Percentiles rank a stretch among this genome's conserved stretches.
Evolutionary conservation across 1,140 invertebrate species (phyloP).

Genomic region (Caenorhabditis elegans): WBcel235 BX284602.5:5870501-5871000

Average conservation of each 20-base stretch:
- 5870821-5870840: slow-evolving; percentile 8
- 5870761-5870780: background rate
- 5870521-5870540: slow-evolving; percentile 21
- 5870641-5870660: background rate
- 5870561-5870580: background rate
- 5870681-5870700: slow-evolving; percentile 28
- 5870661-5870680: background rate
- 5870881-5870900: background rate
- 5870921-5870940: background rate
- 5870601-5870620: background rate
- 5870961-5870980: background rate
- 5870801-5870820: slow-evolving; percentile 29
- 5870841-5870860: slow-evolving; percentile 21
- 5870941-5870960: slow-evolving; percentile 7
- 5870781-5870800: slow-evolving; percentile 27
- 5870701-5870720: slow-evolving; percentile 9
- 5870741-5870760: no score
- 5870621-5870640: background rate
- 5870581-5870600: slow-evolving; percentile 22
- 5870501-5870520: slow-evolving; percentile 40
- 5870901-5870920: background rate
- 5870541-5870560: background rate
- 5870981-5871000: background rate
- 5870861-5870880: background rate
- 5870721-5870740: no score